Evolutionary conservation across 2,113 vertebrate genomes (phyloP).

Genomic region (Cinclus cinclus): DNA sequence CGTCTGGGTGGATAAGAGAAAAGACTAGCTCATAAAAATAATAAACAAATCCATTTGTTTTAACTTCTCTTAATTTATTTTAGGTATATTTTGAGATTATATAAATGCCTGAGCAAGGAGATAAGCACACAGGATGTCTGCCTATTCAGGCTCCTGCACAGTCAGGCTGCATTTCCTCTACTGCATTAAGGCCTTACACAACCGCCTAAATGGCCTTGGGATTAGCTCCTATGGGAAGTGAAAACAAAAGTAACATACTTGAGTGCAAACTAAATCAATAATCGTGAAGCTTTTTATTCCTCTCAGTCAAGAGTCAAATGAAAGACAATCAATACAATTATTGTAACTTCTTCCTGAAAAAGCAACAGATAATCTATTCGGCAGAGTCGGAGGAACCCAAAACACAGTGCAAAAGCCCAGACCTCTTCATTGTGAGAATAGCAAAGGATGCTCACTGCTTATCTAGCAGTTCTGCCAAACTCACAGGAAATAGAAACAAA

Average conservation of each 20-base stretch:
- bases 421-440: not conserved
- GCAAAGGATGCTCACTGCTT: not conserved
- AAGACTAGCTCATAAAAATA: not conserved
- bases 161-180: slow-evolving; percentile 22
- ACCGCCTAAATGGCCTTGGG: slow-evolving; percentile 24
- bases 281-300: slow-evolving; percentile 42
- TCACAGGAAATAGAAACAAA: not conserved
- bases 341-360: slow-evolving; percentile 44
- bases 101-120: not conserved
- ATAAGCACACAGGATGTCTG: not conserved
- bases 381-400: not conserved
- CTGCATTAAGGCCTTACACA: slow-evolving; percentile 49
- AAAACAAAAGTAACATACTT: slow-evolving; percentile 62
- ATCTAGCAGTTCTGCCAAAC: not conserved
- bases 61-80: not conserved
- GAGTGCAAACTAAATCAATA: slow-evolving; percentile 21
- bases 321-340: slow-evolving; percentile 56
- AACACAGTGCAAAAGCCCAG: not conserved
- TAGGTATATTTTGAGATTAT: not conserved
- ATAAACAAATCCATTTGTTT: not conserved
- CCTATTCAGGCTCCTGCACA: slow-evolving; percentile 14
- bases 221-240: slow-evolving; percentile 52
- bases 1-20: not conserved
- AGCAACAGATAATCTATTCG: slow-evolving; percentile 26
- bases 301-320: slow-evolving; percentile 66